Base-by-base conservation (phyloP, 2,113 vertebrate species). In the Bubo bubo region DNA sequence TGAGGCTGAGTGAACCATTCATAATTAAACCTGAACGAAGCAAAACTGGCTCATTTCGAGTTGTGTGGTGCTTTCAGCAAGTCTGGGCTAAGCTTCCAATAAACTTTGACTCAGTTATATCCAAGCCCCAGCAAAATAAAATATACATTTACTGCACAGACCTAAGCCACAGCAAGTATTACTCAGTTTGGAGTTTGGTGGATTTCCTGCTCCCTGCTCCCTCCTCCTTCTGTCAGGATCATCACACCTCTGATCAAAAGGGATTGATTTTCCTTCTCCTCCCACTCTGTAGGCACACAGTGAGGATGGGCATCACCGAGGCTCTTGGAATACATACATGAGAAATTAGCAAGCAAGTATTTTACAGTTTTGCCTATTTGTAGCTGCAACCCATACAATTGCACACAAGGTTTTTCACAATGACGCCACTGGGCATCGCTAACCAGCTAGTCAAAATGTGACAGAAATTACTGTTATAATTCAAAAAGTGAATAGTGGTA, bases 11-110 rank as follows among this genome's bases (percentile, higher is more conserved):
- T 24, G 74, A 97, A 79, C 93, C 74, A 71, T 75, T 76, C 75
- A 58, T 90, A 96, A 95, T 95, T 90, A 95, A 95, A 93, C 60
- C 79, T 64, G 94, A 84, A 83, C 67, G 59, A 67, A 77, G 63
- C 49, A 82, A 79, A 76, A 24, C 79, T 72, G 71, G 87, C 45
- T 58, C n/a, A 22, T n/a, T 86, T 60, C 0, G 2, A 50, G 63
- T 18, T 37, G 71, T 62, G 23, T 70, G 81, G 75, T 43, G 59
- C 59, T 68, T 91, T 90, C 74, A 88, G 53, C 1, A 16, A 83
- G 50, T 45, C 45, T 79, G 47, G 55, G 79, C 55, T 79, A 35
- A 30, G 45, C 81, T 96, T 79, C 81, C 68, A 93, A 72, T 18
- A 72, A 81, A 50, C 62, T 87, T 68, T 0, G 0, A 68, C 55